Evolutionary conservation across 2,888 invertebrate genomes (phyloP).

Genomic region (Meandrusa payeni): DNA sequence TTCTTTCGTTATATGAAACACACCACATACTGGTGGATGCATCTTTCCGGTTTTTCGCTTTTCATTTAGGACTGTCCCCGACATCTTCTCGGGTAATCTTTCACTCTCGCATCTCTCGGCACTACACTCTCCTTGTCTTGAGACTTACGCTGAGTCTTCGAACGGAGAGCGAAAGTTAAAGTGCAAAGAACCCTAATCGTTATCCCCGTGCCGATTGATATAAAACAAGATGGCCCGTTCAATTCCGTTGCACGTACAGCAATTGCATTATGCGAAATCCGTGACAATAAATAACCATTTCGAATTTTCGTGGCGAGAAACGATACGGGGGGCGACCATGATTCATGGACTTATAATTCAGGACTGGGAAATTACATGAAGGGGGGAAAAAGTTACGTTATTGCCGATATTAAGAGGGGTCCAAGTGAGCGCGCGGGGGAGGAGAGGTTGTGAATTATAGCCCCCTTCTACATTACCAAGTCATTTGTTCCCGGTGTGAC

Average conservation of each 20-base stretch:
- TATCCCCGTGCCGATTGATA: no score
- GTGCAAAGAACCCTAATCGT: no score
- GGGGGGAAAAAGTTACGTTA: slow-evolving; percentile 56
- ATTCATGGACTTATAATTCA: slow-evolving; percentile 65
- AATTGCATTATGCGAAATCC: slow-evolving; percentile 7
- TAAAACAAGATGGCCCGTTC: no score
- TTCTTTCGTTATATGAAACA: no score
- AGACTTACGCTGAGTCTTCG: no score
- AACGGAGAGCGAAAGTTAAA: no score
- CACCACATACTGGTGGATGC: no score
- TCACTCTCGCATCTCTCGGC: no score
- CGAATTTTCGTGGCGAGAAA: slow-evolving; percentile 40
- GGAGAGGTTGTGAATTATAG: slow-evolving; percentile 58
- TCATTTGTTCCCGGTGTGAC: slow-evolving; percentile 38
- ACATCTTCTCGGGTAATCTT: no score
- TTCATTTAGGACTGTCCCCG: no score
- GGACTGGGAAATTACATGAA: slow-evolving; percentile 50
- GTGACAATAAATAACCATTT: slow-evolving; percentile 39
- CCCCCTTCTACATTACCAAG: slow-evolving; percentile 41
- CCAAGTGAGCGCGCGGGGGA: slow-evolving; percentile 28
- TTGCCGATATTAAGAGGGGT: slow-evolving; percentile 61
- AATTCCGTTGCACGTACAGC: background rate
- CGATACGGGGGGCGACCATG: slow-evolving; percentile 47
- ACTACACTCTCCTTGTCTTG: no score
- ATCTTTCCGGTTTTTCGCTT: no score